phyloP scores from a whole-genome alignment of 2,888 invertebrate species.

The Lamellibrachia columna region DNA sequence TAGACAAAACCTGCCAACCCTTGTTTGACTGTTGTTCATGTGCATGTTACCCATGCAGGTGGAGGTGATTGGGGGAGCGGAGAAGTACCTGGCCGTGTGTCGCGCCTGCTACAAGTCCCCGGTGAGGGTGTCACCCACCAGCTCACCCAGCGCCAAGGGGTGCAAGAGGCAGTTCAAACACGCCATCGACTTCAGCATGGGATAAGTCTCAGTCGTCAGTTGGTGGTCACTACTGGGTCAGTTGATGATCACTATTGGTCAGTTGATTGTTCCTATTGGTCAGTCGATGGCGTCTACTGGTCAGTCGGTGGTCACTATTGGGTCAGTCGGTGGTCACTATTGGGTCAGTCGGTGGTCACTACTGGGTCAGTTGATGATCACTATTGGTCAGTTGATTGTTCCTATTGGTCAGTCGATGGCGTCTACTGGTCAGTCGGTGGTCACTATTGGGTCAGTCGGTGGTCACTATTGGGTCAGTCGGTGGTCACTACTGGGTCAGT shows the following conservation, averaged over 20 bases:
- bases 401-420: background rate
- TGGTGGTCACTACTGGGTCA: background rate
- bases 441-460: background rate
- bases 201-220: background rate
- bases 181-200: background rate
- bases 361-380: background rate
- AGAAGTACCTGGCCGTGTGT: constrained; percentile 71
- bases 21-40: no score
- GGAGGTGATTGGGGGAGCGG: constrained; percentile 71
- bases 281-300: background rate
- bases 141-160: constrained; percentile 25
- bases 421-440: background rate
- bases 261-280: background rate
- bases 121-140: constrained; percentile 24
- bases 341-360: background rate
- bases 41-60: constrained; percentile 61
- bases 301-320: background rate
- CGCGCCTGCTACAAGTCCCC: constrained; percentile 64
- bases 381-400: background rate
- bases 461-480: background rate
- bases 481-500: background rate
- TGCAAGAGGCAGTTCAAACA: background rate
- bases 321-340: no score
- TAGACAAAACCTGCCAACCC: background rate
- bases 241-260: background rate